Percentiles rank a stretch among this genome's conserved stretches.
These are phyloP conservation scores for Drosophila pandora DNA, from an alignment of 1,140 invertebrate genomes.

Conservation along the genomic window DNA sequence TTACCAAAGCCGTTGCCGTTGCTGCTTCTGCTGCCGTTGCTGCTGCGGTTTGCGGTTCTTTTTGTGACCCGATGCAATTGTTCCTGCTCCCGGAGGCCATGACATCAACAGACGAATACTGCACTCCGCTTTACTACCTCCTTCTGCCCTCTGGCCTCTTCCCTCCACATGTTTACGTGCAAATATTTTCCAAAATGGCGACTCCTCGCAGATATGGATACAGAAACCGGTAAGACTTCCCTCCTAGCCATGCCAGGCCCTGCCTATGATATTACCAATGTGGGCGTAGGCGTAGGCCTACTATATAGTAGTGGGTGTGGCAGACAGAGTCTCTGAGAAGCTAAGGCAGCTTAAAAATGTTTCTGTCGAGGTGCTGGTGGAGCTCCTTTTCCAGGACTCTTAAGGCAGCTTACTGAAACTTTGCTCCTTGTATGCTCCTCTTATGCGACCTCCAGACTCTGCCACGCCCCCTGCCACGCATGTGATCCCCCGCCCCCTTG, in stretches of 20 bases:
- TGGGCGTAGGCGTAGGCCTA: conserved; percentile 17
- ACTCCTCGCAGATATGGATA: conserved; percentile 53
- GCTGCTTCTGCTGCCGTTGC: conserved; percentile 30
- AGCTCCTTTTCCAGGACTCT: conserved; percentile 47
- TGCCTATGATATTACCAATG: conserved; percentile 18
- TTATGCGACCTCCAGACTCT: conserved; percentile 1
- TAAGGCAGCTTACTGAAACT: conserved; percentile 59
- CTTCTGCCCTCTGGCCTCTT: no score
- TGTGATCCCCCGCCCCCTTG: conserved; percentile 6
- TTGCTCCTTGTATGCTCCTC: conserved; percentile 2
- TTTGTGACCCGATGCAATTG: conserved; percentile 77
- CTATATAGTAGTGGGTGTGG: conserved; percentile 30
- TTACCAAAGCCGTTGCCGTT: conserved; percentile 65
- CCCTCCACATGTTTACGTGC: conserved; percentile 6
- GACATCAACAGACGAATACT: conserved; percentile 47
- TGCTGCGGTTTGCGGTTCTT: conserved; percentile 74
- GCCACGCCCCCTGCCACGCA: background rate
- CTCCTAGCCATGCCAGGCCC: conserved; percentile 43
- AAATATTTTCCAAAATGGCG: conserved; percentile 75
- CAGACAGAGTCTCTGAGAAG: background rate
- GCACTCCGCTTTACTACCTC: no score
- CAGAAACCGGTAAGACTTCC: conserved; percentile 67
- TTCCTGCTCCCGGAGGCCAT: conserved; percentile 61
- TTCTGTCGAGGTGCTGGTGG: background rate
- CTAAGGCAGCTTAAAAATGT: background rate